phyloP scores from a whole-genome alignment of 2,888 invertebrate species.

The Sphecodes monilicornis region DNA sequence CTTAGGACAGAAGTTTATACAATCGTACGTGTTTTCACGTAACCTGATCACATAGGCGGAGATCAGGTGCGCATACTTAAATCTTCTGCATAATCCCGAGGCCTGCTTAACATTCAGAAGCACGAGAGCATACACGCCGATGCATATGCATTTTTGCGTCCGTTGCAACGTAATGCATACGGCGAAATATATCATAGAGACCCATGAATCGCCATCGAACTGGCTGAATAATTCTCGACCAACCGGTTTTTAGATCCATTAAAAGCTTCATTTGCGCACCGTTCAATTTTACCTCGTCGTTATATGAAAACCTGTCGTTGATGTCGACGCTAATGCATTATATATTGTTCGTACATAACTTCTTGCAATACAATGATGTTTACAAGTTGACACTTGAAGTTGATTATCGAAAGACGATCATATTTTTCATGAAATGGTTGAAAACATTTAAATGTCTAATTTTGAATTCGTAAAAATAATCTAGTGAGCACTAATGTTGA shows the following conservation, averaged over 20 bases:
- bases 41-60: constrained; percentile 53
- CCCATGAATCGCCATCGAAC: constrained; percentile 69
- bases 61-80: constrained; percentile 64
- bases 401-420: too few relatives aligned
- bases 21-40: constrained; percentile 28
- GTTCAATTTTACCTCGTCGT: constrained; percentile 42
- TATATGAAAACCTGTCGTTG: constrained; percentile 29
- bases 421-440: too few relatives aligned
- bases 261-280: constrained; percentile 59
- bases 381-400: too few relatives aligned
- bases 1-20: background rate
- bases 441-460: too few relatives aligned
- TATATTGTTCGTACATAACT: background rate
- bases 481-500: too few relatives aligned
- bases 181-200: constrained; percentile 62
- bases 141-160: constrained; percentile 33
- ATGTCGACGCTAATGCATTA: constrained; percentile 7
- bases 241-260: constrained; percentile 73
- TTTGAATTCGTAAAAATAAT: too few relatives aligned
- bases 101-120: constrained; percentile 71
- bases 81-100: constrained; percentile 70
- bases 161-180: constrained; percentile 17
- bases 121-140: constrained; percentile 35
- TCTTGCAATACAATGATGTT: too few relatives aligned
- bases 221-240: constrained; percentile 63